These are phyloP conservation scores for Heliopora coerulea DNA, from an alignment of 92 coral and sea anemone species.

Conservation along the genomic window DNA sequence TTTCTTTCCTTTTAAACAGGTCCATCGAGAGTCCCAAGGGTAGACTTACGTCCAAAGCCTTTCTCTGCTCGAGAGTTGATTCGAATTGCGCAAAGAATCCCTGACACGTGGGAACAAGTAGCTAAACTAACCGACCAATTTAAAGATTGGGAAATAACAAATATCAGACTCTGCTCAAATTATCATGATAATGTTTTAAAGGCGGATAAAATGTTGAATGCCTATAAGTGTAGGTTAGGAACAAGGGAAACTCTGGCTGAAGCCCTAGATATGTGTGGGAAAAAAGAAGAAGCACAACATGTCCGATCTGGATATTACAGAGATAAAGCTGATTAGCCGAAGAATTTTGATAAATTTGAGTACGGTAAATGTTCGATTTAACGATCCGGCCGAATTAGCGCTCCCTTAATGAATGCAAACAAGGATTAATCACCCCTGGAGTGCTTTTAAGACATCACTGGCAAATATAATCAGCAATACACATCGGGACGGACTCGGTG, in stretches of 20 bases:
- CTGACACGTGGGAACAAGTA: conserved; percentile 22
- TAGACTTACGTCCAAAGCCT: not conserved
- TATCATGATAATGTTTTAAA: not conserved
- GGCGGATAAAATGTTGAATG: conserved; percentile 29
- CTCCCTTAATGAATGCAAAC: too few relatives aligned
- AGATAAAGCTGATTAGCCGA: not conserved
- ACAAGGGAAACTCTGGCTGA: conserved; percentile 17
- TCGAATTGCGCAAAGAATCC: conserved; percentile 20
- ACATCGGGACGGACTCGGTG: too few relatives aligned
- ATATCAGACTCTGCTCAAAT: not conserved
- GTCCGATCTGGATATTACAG: conserved; percentile 16
- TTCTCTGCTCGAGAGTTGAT: conserved; percentile 9
- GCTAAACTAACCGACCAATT: conserved; percentile 3
- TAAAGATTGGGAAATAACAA: conserved; percentile 24
- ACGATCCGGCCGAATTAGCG: too few relatives aligned
- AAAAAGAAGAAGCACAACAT: not conserved
- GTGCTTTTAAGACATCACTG: too few relatives aligned
- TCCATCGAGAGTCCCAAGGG: not conserved
- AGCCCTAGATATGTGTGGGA: not conserved
- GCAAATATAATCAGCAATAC: too few relatives aligned
- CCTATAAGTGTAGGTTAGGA: conserved; percentile 21
- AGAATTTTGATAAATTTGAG: not conserved
- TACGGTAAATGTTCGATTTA: too few relatives aligned
- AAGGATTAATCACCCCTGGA: too few relatives aligned
- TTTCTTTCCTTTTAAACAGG: conserved; percentile 2